Percentiles rank a stretch among this genome's conserved stretches.
Conservation (phyloP, 2,797 vertebrate genomes). For the Oceanodroma leucorhoa region DNA sequence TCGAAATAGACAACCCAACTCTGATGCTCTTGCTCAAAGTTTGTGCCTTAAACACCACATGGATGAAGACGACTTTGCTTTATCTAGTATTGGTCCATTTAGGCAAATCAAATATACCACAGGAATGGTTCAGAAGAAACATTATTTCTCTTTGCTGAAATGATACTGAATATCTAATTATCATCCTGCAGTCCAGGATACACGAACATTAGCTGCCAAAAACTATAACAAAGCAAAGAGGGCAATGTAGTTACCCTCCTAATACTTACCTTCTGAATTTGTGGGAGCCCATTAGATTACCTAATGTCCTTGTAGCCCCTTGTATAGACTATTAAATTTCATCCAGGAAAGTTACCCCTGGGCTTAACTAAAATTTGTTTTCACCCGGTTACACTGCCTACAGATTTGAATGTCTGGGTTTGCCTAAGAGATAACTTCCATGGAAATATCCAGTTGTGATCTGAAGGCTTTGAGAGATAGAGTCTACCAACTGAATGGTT, state of each 20-base stretch:
- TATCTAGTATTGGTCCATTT: background rate
- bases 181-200: background rate
- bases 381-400: background rate
- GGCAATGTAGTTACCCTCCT: background rate
- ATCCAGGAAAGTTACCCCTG: background rate
- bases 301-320: fast-evolving
- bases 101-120: background rate
- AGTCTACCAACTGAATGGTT: background rate
- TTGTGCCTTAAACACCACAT: background rate
- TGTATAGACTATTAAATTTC: background rate
- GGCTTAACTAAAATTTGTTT: background rate
- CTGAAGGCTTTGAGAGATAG: background rate
- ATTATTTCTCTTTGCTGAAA: background rate
- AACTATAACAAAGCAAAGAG: background rate
- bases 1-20: background rate
- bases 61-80: background rate
- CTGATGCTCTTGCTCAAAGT: background rate
- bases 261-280: background rate
- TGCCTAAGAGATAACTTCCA: background rate
- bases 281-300: background rate
- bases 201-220: background rate
- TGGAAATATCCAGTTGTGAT: background rate
- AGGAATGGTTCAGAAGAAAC: background rate
- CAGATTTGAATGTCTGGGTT: background rate
- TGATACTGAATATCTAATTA: background rate